A percentile compares a stretch with the other conserved stretches of the same genome.
These are phyloP conservation scores for Callionymus lyra DNA, from an alignment of 2,113 vertebrate genomes.

Conservation along the genomic window DNA sequence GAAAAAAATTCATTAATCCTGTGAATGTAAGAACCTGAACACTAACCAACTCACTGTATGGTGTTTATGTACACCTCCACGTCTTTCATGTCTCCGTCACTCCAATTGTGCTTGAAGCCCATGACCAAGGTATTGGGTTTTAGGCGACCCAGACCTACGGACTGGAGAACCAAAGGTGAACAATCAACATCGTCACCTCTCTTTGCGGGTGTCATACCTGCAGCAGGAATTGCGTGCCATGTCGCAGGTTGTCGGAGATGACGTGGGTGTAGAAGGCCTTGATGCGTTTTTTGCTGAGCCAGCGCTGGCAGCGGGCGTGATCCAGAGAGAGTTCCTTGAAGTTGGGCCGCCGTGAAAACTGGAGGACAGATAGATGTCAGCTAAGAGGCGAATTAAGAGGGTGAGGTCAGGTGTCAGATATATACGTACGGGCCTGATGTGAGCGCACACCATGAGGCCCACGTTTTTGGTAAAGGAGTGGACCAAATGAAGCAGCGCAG, in stretches of 20 bases:
- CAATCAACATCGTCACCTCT: not conserved
- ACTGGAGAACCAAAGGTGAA: conserved; percentile 53
- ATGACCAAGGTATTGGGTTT: conserved; percentile 90
- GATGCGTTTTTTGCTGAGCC: conserved; percentile 86
- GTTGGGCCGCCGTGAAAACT: conserved; percentile 82
- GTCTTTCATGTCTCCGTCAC: conserved; percentile 82
- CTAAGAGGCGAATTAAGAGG: not conserved
- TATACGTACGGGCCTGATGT: conserved; percentile 76
- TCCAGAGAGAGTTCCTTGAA: conserved; percentile 83
- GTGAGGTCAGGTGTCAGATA: not conserved
- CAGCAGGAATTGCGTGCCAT: conserved; percentile 85
- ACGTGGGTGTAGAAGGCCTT: conserved; percentile 90
- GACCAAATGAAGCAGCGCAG: conserved; percentile 86
- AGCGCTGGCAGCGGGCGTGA: conserved; percentile 79
- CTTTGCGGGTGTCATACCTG: conserved; percentile 60
- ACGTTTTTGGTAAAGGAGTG: conserved; percentile 92
- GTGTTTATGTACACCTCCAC: conserved; percentile 90
- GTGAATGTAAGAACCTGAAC: not conserved
- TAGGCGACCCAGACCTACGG: conserved; percentile 86
- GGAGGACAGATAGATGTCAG: not conserved
- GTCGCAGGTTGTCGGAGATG: conserved; percentile 83
- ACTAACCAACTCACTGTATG: conserved; percentile 70
- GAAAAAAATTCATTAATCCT: not conserved
- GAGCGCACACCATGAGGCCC: conserved; percentile 91
- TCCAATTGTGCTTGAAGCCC: conserved; percentile 96